Base-by-base conservation (phyloP, 2,888 invertebrate species). In the Erebia epiphron region DNA sequence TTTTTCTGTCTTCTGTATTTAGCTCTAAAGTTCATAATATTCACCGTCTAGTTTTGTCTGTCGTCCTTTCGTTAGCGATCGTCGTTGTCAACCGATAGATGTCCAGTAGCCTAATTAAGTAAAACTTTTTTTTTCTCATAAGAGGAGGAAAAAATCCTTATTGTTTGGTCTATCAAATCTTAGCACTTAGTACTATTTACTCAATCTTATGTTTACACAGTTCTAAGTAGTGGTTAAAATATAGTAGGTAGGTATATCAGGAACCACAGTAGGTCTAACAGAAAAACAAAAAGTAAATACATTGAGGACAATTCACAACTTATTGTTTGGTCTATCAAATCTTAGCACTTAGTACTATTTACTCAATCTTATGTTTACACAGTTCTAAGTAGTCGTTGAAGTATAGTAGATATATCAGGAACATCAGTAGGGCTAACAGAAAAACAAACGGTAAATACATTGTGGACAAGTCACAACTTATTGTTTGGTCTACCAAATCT, bases 371-470 rank as follows among this genome's bases (percentile, higher is more conserved):
- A 61, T 62, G 61, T 62, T 62, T 49, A 62, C 46, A 7, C 46
- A 10, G n/a, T 49, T 61, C 46, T 13, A 10, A 61, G 62, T n/a
- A 62, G 46, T 14, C 14, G 26, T 21, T 57, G 14, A 26, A 21
- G 1, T 21, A 21, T 21, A 21, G 18, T 62, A 7, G 46, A 21
- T 62, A 21, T 87, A 89, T 89, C 89, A 82, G 80, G 80, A 81
- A 80, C 74, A 82, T 83, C 3, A 26, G 26, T 26, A 26, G 26
- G 26, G 1, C 26, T 26, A 26, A 26, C 26, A 26, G 26, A 26
- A 26, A 26, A 26, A 26, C 26, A 26, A 26, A 26, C 26, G 3
- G 1, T 26, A 26, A 26, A 26, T 35, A 35, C 35, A 7, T 35
- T 35, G 35, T 35, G 35, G 35, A 7, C 35, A 35, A 35, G 35